Conservation (phyloP, 2,888 invertebrate species). For the Cyclophora punctaria region DNA sequence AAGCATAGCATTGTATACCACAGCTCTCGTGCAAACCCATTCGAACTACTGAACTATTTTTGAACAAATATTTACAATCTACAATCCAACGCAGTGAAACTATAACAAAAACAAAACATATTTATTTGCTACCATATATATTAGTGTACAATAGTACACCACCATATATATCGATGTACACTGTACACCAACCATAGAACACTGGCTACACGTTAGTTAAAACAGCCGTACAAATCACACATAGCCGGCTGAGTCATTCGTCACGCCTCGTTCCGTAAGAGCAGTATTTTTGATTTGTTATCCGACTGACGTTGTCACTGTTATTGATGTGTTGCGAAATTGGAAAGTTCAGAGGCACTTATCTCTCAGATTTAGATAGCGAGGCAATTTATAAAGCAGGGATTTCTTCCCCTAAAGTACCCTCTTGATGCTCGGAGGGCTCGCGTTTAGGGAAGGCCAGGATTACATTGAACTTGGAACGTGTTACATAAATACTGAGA, state of each 20-base stretch:
- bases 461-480: neutral
- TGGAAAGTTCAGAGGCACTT: conserved; percentile 72
- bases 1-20: too few species aligned
- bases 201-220: neutral
- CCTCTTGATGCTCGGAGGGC: conserved; percentile 48
- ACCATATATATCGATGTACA: too few species aligned
- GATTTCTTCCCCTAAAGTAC: conserved; percentile 60
- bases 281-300: conserved; percentile 68
- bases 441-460: conserved; percentile 13
- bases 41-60: too few species aligned
- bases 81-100: too few species aligned
- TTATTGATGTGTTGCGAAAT: conserved; percentile 74
- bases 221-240: conserved; percentile 14
- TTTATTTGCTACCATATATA: too few species aligned
- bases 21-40: too few species aligned
- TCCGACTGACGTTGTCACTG: conserved; percentile 57
- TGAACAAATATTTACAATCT: too few species aligned
- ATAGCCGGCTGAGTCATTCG: conserved; percentile 27
- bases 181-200: too few species aligned
- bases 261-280: conserved; percentile 38
- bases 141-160: too few species aligned
- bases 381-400: conserved; percentile 70
- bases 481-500: conserved; percentile 24
- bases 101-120: too few species aligned
- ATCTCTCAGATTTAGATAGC: conserved; percentile 73